These are phyloP conservation scores for Noctua fimbriata DNA, from an alignment of 2,888 invertebrate genomes.

Conservation along the genomic window DNA sequence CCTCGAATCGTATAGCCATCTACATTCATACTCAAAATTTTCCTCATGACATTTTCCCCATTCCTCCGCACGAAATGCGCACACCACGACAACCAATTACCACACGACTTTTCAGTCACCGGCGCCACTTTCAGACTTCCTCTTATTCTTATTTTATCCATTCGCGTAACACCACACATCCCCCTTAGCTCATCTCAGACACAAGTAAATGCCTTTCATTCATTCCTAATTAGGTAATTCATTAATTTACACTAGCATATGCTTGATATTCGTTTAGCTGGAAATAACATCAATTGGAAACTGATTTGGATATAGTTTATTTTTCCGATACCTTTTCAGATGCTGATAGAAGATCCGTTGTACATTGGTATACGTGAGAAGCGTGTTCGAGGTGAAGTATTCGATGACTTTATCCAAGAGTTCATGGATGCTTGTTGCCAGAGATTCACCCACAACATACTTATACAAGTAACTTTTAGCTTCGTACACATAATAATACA, in stretches of 20 bases:
- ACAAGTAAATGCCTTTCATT: neutral
- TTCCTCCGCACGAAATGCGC: too few relatives aligned
- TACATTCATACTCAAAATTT: too few relatives aligned
- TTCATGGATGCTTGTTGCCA: conserved; percentile 97
- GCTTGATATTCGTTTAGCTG: neutral
- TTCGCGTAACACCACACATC: neutral
- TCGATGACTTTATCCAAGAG: conserved; percentile 97
- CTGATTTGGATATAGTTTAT: neutral
- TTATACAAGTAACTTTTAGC: conserved; percentile 90
- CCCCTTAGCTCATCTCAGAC: neutral
- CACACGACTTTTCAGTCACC: too few relatives aligned
- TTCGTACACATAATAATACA: neutral
- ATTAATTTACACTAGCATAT: neutral
- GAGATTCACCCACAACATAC: conserved; percentile 93
- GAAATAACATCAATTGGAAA: neutral
- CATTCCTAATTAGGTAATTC: neutral
- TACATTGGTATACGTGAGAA: conserved; percentile 97
- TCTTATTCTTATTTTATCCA: neutral
- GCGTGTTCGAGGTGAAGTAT: conserved; percentile 94
- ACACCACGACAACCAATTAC: too few relatives aligned
- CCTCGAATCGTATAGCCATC: too few relatives aligned
- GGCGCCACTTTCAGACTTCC: too few relatives aligned
- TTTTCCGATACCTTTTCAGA: conserved; percentile 80
- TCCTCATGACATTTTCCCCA: too few relatives aligned
- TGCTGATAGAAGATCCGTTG: conserved; percentile 95